Conservation (phyloP, 2,113 vertebrate genomes). For the Corythornis madagascariensis region DNA sequence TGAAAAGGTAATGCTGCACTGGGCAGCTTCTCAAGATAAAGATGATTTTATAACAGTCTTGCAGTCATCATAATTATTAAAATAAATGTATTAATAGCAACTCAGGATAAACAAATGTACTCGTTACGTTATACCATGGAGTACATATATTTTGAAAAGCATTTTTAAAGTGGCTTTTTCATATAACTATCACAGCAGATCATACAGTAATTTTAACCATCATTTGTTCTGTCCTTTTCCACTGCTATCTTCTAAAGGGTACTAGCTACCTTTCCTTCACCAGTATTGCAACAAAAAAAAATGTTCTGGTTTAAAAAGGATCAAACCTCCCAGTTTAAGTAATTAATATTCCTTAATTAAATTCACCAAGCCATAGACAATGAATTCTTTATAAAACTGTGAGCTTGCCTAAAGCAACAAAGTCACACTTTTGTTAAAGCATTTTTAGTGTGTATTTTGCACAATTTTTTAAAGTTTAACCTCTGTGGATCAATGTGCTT, state of each 20-base stretch:
- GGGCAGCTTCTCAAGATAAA: background rate
- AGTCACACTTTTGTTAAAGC: constrained; percentile 89
- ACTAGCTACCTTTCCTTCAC: constrained; percentile 25
- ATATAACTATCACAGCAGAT: constrained; percentile 14
- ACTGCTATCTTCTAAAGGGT: constrained; percentile 7
- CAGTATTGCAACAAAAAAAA: constrained; percentile 64
- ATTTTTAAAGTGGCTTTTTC: constrained; percentile 2
- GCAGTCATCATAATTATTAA: background rate
- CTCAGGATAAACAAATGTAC: constrained; percentile 19
- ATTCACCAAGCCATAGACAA: constrained; percentile 88
- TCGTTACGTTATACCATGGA: background rate
- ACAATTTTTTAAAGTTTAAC: constrained; percentile 99
- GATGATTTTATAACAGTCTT: background rate
- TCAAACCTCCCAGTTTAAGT: constrained; percentile 88
- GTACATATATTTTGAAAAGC: constrained; percentile 22
- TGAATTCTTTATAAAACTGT: constrained; percentile 88
- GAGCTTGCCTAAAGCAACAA: constrained; percentile 89
- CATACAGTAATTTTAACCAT: constrained; percentile 1
- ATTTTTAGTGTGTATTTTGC: constrained; percentile 92
- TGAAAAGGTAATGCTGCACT: background rate
- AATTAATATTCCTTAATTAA: constrained; percentile 98
- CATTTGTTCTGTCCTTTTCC: constrained; percentile 49
- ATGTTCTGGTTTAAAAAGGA: constrained; percentile 83
- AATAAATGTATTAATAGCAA: constrained; percentile 47
- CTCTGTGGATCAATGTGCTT: constrained; percentile 99